phyloP scores from a whole-genome alignment of 2,113 vertebrate species.

The Barnardius zonarius region DNA sequence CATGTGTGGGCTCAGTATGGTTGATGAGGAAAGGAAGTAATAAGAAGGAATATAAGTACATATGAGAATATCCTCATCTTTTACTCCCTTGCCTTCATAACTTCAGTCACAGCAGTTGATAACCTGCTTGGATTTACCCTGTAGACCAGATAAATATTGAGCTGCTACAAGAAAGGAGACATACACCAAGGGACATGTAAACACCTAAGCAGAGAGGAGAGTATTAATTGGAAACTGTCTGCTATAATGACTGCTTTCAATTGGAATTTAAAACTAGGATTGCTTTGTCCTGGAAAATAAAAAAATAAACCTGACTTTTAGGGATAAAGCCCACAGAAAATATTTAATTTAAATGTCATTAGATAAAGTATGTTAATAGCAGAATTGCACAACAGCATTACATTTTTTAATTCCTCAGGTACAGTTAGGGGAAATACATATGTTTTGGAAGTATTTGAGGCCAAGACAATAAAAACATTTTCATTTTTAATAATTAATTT shows the following conservation, averaged over 20 bases:
- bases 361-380: not conserved
- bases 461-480: not conserved
- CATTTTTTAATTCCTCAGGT: not conserved
- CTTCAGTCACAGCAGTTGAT: not conserved
- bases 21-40: not conserved
- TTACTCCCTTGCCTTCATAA: not conserved
- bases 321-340: not conserved
- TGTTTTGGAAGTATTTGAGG: not conserved
- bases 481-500: conserved; percentile 22
- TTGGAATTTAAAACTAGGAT: not conserved
- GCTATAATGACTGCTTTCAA: not conserved
- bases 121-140: not conserved
- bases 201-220: not conserved
- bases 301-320: not conserved
- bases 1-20: not conserved
- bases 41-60: not conserved
- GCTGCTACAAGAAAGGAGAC: not conserved
- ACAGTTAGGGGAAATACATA: not conserved
- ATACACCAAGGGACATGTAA: not conserved
- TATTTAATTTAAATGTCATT: not conserved
- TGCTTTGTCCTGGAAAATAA: not conserved
- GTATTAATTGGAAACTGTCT: not conserved
- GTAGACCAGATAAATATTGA: not conserved
- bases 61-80: not conserved
- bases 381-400: not conserved